Conservation (phyloP, 1,140 invertebrate genomes). For the Idris sp. region DNA sequence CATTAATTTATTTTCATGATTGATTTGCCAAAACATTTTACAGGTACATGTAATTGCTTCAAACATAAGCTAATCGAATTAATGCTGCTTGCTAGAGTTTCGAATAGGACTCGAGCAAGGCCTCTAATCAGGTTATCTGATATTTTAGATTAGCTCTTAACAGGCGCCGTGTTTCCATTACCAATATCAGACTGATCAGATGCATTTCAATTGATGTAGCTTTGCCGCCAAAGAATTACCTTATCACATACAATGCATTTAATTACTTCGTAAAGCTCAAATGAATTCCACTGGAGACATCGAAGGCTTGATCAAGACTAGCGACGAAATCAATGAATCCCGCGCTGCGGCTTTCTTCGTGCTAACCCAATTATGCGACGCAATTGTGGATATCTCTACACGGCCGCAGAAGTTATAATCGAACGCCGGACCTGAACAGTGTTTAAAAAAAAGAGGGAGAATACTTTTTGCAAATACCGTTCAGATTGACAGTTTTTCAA, state of each 20-base stretch:
- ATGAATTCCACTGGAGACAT: slow-evolving; percentile 18
- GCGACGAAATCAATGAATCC: slow-evolving; percentile 11
- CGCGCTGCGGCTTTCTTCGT: slow-evolving; percentile 3
- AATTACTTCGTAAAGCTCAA: slow-evolving; percentile 12
- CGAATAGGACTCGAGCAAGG: slow-evolving; percentile 21
- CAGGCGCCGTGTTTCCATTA: slow-evolving; percentile 29
- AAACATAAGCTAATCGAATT: slow-evolving; percentile 35
- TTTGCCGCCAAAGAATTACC: slow-evolving; percentile 16
- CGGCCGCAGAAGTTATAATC: no score
- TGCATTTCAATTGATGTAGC: slow-evolving; percentile 37
- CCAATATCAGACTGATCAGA: slow-evolving; percentile 37
- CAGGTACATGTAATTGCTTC: neutral
- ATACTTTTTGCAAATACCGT: no score
- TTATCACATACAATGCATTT: slow-evolving; percentile 23
- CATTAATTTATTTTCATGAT: neutral
- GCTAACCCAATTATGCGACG: slow-evolving; percentile 17
- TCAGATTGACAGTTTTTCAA: no score
- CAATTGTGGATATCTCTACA: no score
- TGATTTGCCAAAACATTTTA: slow-evolving; percentile 16
- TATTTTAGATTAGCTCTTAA: slow-evolving; percentile 40
- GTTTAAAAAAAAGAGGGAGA: no score
- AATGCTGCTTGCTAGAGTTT: slow-evolving; percentile 41
- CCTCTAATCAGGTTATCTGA: slow-evolving; percentile 45
- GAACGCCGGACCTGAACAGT: no score
- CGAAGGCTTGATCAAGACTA: neutral